These are phyloP conservation scores for Eupsilia transversa DNA, from an alignment of 2,888 invertebrate species.

Conservation along the genomic window DNA sequence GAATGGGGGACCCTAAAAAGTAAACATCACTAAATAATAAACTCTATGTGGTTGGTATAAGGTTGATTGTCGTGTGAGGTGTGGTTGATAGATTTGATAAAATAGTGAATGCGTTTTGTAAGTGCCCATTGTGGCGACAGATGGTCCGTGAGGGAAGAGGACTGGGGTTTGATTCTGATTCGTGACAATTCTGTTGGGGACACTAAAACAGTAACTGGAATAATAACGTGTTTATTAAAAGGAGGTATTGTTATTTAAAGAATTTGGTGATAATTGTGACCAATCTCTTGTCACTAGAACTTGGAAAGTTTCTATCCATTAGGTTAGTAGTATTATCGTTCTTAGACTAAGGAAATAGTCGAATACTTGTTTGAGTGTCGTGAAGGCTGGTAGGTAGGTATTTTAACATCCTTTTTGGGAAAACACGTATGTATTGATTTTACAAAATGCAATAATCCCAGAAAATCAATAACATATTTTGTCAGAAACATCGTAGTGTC, in stretches of 20 bases:
- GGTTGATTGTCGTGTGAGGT: constrained; percentile 36
- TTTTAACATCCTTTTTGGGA: neutral
- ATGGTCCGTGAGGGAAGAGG: constrained; percentile 79
- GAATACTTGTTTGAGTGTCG: too few species aligned
- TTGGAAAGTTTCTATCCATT: too few species aligned
- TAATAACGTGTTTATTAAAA: neutral
- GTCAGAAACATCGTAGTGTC: neutral
- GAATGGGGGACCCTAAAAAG: constrained; percentile 78
- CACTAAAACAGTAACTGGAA: neutral
- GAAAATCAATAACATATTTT: neutral
- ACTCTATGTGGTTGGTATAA: constrained; percentile 52
- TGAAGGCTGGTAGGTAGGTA: too few species aligned
- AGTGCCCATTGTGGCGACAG: constrained; percentile 89
- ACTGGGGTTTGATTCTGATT: constrained; percentile 21
- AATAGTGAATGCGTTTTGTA: constrained; percentile 86
- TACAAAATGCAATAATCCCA: neutral
- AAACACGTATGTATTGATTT: too few species aligned
- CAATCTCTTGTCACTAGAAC: neutral
- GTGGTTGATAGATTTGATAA: constrained; percentile 81
- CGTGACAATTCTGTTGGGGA: constrained; percentile 36
- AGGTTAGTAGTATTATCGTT: too few species aligned
- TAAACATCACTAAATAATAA: constrained; percentile 41
- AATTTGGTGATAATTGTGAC: neutral
- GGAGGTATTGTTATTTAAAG: too few species aligned
- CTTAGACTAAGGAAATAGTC: too few species aligned